These are phyloP conservation scores for Callyntrura guangdongensis DNA, from an alignment of 2,888 invertebrate species.

Conservation along the genomic window DNA sequence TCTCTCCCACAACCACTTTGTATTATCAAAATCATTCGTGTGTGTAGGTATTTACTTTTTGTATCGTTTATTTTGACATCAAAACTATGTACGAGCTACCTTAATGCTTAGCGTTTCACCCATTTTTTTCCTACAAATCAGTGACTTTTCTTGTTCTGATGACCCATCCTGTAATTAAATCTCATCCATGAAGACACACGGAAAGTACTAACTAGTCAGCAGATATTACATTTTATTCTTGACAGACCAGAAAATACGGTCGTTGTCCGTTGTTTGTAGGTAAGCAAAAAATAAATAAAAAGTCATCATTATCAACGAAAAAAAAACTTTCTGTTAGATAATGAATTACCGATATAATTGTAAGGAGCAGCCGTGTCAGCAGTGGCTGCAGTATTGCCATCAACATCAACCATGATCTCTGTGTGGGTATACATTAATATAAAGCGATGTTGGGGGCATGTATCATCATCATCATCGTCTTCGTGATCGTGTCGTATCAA, in stretches of 20 bases:
- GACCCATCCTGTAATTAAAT: conserved; percentile 67
- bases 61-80: conserved; percentile 13
- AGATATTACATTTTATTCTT: conserved; percentile 32
- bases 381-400: conserved; percentile 13
- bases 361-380: conserved; percentile 26
- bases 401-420: not conserved
- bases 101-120: not conserved
- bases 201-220: not conserved
- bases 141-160: conserved; percentile 30
- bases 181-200: not conserved
- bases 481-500: conserved; percentile 52
- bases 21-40: not conserved
- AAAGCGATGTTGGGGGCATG: conserved; percentile 33
- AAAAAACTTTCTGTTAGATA: conserved; percentile 65
- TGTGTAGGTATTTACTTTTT: not conserved
- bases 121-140: not conserved
- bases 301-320: conserved; percentile 58
- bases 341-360: conserved; percentile 63
- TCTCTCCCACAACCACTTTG: not conserved
- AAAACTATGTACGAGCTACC: not conserved
- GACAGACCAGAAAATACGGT: not conserved
- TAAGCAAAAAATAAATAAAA: conserved; percentile 43
- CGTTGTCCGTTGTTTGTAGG: not conserved
- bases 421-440: conserved; percentile 23
- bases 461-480: conserved; percentile 44